Evolutionary conservation across 1,140 invertebrate species (phyloP).

Genomic region (Zaprionus tsacasi): DNA sequence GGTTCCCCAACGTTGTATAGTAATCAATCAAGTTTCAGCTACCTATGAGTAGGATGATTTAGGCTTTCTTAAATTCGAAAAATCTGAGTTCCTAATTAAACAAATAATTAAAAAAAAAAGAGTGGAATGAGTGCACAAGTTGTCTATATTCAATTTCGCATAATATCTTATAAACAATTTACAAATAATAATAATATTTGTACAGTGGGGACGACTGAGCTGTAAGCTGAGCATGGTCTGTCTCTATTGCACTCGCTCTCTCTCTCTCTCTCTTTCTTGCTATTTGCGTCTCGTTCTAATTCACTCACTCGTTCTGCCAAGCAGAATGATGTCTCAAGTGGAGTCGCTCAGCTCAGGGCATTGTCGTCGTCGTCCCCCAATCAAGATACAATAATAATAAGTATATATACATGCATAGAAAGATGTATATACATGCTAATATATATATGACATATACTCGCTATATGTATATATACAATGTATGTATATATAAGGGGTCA

Average conservation of each 20-base stretch:
- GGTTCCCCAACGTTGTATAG: no score
- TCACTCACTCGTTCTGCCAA: neutral
- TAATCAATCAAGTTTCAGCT: no score
- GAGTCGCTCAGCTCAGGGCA: no score
- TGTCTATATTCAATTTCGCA: conserved; percentile 36
- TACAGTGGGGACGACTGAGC: conserved; percentile 49
- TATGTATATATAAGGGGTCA: conserved; percentile 4
- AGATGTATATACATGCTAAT: conserved; percentile 2
- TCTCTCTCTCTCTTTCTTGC: neutral
- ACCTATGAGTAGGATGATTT: no score
- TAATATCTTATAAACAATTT: conserved; percentile 42
- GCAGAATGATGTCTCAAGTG: neutral
- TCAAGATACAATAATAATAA: conserved; percentile 25
- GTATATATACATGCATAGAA: conserved; percentile 10
- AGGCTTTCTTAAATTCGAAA: no score
- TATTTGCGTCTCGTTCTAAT: conserved; percentile 18
- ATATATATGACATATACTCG: neutral
- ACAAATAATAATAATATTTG: conserved; percentile 52
- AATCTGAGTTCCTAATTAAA: no score
- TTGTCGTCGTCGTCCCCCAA: conserved; percentile 16
- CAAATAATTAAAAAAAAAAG: no score
- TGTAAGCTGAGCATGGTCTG: neutral
- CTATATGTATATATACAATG: neutral
- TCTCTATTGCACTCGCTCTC: neutral
- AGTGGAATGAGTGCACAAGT: conserved; percentile 11